Percentiles rank a stretch among this genome's conserved stretches.
phyloP scores from a whole-genome alignment of 2,888 invertebrate species.

The Diachrysia chrysitis region DNA sequence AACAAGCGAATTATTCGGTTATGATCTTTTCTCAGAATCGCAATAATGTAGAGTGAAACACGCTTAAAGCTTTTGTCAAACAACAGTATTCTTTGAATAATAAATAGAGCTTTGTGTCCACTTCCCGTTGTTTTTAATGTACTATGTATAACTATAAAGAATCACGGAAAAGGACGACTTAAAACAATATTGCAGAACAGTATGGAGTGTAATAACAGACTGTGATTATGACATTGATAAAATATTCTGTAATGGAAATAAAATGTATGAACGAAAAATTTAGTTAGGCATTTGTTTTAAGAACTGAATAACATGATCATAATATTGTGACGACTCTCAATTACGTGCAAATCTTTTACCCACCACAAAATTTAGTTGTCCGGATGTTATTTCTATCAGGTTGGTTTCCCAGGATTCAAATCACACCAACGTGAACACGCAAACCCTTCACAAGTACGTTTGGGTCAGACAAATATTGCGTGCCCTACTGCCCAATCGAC shows the following conservation, averaged over 20 bases:
- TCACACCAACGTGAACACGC: not conserved
- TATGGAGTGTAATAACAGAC: not conserved
- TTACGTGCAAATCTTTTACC: too few relatives aligned
- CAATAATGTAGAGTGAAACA: conserved; percentile 17
- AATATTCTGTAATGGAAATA: not conserved
- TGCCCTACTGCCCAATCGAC: not conserved
- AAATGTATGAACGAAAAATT: not conserved
- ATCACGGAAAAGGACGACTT: not conserved
- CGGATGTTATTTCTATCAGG: not conserved
- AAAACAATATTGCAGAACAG: not conserved
- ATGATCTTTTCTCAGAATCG: conserved; percentile 23
- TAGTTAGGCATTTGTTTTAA: too few relatives aligned
- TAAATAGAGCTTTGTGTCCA: conserved; percentile 9
- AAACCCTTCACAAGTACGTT: not conserved
- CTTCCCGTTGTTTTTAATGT: conserved; percentile 13
- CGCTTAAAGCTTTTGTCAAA: conserved; percentile 27
- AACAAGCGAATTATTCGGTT: conserved; percentile 29
- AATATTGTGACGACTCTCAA: too few relatives aligned
- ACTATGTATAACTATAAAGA: not conserved
- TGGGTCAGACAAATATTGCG: not conserved
- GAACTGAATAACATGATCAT: too few relatives aligned
- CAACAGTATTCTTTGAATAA: conserved; percentile 35
- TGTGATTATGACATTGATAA: not conserved
- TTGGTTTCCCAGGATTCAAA: not conserved
- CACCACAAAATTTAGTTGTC: not conserved